A percentile compares a stretch with the other conserved stretches of the same genome.
Evolutionary conservation across 1,140 invertebrate genomes (phyloP).

Genomic region (Platyscapa corneri): DNA sequence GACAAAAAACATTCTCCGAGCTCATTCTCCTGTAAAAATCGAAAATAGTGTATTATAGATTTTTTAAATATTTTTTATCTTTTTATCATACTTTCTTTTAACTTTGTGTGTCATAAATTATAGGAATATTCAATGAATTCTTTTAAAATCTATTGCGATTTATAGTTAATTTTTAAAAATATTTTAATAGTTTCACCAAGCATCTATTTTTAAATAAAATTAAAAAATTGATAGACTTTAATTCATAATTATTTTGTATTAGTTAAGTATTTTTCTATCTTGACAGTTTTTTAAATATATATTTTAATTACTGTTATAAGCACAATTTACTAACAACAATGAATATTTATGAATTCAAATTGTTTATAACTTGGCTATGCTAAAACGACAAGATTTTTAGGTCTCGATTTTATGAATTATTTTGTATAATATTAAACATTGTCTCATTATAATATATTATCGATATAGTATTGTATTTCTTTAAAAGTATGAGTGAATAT

Average conservation of each 20-base stretch:
- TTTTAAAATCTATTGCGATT: background rate
- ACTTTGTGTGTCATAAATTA: background rate
- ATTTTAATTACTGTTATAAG: background rate
- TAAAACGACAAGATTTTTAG: background rate
- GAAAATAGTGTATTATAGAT: constrained; percentile 4
- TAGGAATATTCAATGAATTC: background rate
- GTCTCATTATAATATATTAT: constrained; percentile 12
- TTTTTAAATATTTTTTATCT: background rate
- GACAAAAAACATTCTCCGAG: constrained; percentile 15
- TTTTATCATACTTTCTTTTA: background rate
- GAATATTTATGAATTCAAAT: background rate
- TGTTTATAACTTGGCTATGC: background rate
- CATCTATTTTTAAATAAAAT: constrained; percentile 4
- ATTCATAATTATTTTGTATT: background rate
- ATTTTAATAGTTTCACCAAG: constrained; percentile 3
- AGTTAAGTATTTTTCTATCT: background rate
- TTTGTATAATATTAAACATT: constrained; percentile 21
- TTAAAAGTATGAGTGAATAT: constrained; percentile 10
- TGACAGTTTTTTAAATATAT: background rate
- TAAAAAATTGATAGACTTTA: background rate
- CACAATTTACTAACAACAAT: background rate
- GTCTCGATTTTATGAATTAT: constrained; percentile 17
- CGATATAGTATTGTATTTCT: background rate
- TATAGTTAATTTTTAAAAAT: background rate
- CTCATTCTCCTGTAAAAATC: background rate